Conservation (phyloP, 2,888 invertebrate genomes). For the Orchestes rusci region DNA sequence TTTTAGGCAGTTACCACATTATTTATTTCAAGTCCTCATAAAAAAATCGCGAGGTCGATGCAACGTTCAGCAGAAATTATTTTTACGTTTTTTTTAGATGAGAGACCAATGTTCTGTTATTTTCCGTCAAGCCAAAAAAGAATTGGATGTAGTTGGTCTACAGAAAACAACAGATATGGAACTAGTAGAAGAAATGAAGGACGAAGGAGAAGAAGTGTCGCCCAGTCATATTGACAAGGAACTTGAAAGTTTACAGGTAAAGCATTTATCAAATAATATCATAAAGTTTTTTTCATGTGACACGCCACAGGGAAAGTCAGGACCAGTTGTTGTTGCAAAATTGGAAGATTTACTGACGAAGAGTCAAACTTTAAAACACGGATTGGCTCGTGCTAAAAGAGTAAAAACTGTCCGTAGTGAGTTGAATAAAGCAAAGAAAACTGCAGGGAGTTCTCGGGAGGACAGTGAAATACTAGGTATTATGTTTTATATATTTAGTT, state of each 20-base stretch:
- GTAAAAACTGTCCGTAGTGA: constrained; percentile 52
- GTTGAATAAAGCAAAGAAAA: constrained; percentile 49
- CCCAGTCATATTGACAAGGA: constrained; percentile 52
- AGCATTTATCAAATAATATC: too few relatives aligned
- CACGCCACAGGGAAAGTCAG: constrained; percentile 38
- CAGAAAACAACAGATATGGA: constrained; percentile 40
- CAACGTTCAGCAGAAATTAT: too few relatives aligned
- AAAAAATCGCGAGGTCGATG: too few relatives aligned
- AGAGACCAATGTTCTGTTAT: constrained; percentile 78
- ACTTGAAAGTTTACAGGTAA: constrained; percentile 43
- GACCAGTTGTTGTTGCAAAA: constrained; percentile 43
- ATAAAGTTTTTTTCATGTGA: too few relatives aligned
- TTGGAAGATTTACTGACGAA: constrained; percentile 57
- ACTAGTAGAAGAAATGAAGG: constrained; percentile 41
- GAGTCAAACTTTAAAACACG: constrained; percentile 55
- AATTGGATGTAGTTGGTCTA: constrained; percentile 58
- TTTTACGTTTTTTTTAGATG: constrained; percentile 49
- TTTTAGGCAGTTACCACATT: too few relatives aligned
- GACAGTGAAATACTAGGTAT: constrained; percentile 22
- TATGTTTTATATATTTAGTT: neutral
- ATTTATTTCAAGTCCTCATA: too few relatives aligned
- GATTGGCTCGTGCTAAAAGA: constrained; percentile 51
- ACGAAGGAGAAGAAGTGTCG: constrained; percentile 43
- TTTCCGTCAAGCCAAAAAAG: constrained; percentile 71
- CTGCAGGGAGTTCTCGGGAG: constrained; percentile 25